These are phyloP conservation scores for Latheticus oryzae DNA, from an alignment of 2,888 invertebrate species.

Conservation along the genomic window DNA sequence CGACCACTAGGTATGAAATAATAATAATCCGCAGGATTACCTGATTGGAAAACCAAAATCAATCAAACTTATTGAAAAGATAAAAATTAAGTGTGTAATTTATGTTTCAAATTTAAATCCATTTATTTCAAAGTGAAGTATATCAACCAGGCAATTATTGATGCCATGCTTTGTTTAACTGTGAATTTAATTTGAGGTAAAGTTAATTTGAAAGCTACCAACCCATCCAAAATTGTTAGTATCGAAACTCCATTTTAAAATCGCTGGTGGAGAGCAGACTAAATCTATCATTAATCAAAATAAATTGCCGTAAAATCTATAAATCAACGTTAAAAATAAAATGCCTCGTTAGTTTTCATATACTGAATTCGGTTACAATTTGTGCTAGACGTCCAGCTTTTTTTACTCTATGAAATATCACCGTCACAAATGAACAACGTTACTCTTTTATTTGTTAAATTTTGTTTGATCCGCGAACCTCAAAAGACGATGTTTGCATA, in stretches of 20 bases:
- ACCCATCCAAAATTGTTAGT: slow-evolving; percentile 25
- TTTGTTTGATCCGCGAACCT: slow-evolving; percentile 14
- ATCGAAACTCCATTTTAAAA: slow-evolving; percentile 41
- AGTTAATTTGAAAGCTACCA: slow-evolving; percentile 36
- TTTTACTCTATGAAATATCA: slow-evolving; percentile 38
- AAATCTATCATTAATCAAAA: slow-evolving; percentile 53
- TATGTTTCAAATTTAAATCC: slow-evolving; percentile 13
- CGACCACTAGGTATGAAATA: slow-evolving; percentile 30
- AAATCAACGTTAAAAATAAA: slow-evolving; percentile 52
- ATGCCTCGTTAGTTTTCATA: slow-evolving; percentile 49
- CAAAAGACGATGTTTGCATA: slow-evolving; percentile 18
- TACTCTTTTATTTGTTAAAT: slow-evolving; percentile 24
- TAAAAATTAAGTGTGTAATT: too few species aligned
- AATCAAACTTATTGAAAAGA: slow-evolving; percentile 29
- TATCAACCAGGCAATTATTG: slow-evolving; percentile 1
- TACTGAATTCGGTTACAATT: slow-evolving; percentile 41
- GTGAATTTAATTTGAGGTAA: slow-evolving; percentile 9
- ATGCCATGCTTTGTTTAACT: slow-evolving; percentile 7
- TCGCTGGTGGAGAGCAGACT: slow-evolving; percentile 21
- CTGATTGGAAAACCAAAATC: slow-evolving; percentile 25
- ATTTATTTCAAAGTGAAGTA: slow-evolving; percentile 3
- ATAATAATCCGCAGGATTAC: slow-evolving; percentile 24
- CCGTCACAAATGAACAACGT: slow-evolving; percentile 39
- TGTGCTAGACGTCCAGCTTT: slow-evolving; percentile 31
- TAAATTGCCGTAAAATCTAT: slow-evolving; percentile 50